phyloP scores from a whole-genome alignment of 2,888 invertebrate genomes.

The Halocaridina rubra region DNA sequence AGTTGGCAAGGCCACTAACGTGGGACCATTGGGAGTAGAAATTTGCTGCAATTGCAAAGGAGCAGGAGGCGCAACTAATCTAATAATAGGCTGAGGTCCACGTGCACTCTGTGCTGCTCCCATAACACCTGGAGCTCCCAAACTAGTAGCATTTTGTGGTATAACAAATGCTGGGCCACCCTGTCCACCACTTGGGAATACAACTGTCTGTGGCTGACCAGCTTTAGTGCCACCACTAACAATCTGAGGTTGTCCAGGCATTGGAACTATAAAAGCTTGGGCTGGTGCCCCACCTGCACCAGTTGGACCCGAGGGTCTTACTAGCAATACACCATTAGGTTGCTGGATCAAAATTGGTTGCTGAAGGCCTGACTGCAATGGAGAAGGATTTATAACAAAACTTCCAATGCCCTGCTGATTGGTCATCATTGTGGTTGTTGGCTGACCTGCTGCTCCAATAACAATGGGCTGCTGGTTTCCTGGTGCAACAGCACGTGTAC shows the following conservation, averaged over 20 bases:
- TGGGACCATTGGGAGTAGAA: constrained; percentile 71
- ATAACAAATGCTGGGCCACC: constrained; percentile 60
- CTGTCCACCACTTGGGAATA: constrained; percentile 55
- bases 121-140: constrained; percentile 50
- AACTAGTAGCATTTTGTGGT: constrained; percentile 47
- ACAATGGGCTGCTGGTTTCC: constrained; percentile 57
- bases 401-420: constrained; percentile 52
- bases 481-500: constrained; percentile 47
- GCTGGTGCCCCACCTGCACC: constrained; percentile 55
- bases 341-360: constrained; percentile 62
- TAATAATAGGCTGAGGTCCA: constrained; percentile 65
- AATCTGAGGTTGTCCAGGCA: constrained; percentile 52
- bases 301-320: constrained; percentile 56
- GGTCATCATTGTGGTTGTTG: constrained; percentile 39
- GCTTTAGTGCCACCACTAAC: constrained; percentile 46
- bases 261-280: constrained; percentile 51
- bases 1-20: constrained; percentile 69
- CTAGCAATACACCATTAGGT: constrained; percentile 56
- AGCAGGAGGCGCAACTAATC: constrained; percentile 67
- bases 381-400: constrained; percentile 49
- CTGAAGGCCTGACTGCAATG: constrained; percentile 57
- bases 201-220: constrained; percentile 58
- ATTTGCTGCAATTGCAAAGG: constrained; percentile 71
- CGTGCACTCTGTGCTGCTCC: constrained; percentile 53
- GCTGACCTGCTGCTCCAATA: constrained; percentile 52